Percentiles rank a stretch among this genome's conserved stretches.
Evolutionary conservation across 2,888 invertebrate genomes (phyloP).

Genomic region (Panopea generosa): DNA sequence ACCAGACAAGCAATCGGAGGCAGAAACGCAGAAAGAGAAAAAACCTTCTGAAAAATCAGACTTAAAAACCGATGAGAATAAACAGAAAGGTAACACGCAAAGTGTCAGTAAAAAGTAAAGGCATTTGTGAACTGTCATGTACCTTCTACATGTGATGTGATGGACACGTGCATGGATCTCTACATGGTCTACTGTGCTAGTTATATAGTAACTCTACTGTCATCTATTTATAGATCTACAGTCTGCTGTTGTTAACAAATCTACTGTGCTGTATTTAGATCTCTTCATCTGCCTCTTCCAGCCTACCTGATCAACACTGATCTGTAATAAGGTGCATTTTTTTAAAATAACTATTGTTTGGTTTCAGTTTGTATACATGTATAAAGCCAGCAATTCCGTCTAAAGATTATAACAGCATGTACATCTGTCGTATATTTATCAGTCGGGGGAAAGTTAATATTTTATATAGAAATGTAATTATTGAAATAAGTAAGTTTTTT

Average conservation of each 20-base stretch:
- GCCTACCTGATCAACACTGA: too few relatives aligned
- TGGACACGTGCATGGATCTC: conserved; percentile 11
- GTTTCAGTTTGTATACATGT: too few relatives aligned
- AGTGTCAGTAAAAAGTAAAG: conserved; percentile 27
- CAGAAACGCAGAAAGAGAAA: conserved; percentile 19
- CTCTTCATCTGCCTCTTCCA: too few relatives aligned
- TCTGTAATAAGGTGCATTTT: too few relatives aligned
- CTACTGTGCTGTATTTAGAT: not conserved
- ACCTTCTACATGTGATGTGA: conserved; percentile 7
- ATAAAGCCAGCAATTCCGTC: too few relatives aligned
- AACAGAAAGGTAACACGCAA: conserved; percentile 42
- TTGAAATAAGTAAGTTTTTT: too few relatives aligned
- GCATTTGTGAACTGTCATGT: conserved; percentile 2
- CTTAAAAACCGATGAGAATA: too few relatives aligned
- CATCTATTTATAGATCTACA: conserved; percentile 5
- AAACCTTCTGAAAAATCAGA: conserved; percentile 12
- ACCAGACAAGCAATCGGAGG: conserved; percentile 23
- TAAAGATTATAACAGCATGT: too few relatives aligned
- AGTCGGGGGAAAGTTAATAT: too few relatives aligned
- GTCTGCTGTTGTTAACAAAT: not conserved
- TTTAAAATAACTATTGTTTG: too few relatives aligned
- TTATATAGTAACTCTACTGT: conserved; percentile 5
- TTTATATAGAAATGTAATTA: too few relatives aligned
- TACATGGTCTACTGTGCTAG: conserved; percentile 5
- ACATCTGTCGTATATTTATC: too few relatives aligned